Base-by-base conservation (phyloP, 2,888 invertebrate species). In the Ormyrus nitidulus region DNA sequence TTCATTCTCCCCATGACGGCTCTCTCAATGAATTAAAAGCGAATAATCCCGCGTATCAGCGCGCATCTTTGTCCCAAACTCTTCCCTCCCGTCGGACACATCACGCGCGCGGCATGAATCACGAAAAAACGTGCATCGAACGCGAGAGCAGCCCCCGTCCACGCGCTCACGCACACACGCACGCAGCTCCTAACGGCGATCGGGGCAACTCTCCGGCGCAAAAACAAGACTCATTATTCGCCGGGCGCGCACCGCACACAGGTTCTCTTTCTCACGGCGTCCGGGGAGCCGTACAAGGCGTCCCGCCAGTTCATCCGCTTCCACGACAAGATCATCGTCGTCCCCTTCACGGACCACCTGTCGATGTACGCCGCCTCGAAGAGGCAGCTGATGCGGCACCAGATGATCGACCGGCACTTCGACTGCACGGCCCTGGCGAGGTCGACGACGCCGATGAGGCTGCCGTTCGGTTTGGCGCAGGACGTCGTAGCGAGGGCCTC, bases 261-360 rank as follows among this genome's bases (percentile, higher is more conserved):
- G 90, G 86, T 90, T 72, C 89, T 95, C 79, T 91, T 96, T 54
- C 90, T 96, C 81, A 95, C 95, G 11, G 93, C 94, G 2, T 93
- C 94, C 1, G 88, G 92, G 1, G 92, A 93, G 84, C 96, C 96
- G 0, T 95, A 87, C 79, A 87, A 85, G 76, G 86, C 88, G n/a
- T 59, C 69, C 54, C 82, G 83, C 44, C 87, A 87, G 65, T 89
- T 94, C 90, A 89, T 90, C 71, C 94, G 93, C 89, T 89, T 91
- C 1, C 94, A 93, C 87, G 92, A 94, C 78, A 92, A 92, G 72
- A 91, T 93, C 53, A 92, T 93, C 83, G 87, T 92, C 83, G 88
- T 93, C 78, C 93, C 93, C 1, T 88, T 84, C 65, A 91, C 92
- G 4, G 94, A 94, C 85, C 94, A 94, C 84, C 93, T 92, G 8